These are phyloP conservation scores for Podarcis siculus DNA, from an alignment of 2,797 vertebrate genomes.

Conservation along the genomic window DNA sequence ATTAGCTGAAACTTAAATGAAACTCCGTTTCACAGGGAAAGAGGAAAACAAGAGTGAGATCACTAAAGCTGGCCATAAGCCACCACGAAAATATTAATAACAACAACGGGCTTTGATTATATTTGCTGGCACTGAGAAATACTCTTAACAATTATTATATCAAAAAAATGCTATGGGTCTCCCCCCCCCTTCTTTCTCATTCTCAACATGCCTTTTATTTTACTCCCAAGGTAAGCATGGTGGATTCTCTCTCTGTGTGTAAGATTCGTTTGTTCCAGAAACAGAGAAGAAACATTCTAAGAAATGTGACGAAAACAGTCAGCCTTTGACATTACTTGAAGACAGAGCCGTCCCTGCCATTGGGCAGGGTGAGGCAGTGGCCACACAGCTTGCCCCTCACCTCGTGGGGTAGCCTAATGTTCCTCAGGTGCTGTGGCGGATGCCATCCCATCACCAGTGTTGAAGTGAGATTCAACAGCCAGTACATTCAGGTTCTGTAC, in stretches of 20 bases:
- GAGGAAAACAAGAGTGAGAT: conserved; percentile 13
- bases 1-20: background rate
- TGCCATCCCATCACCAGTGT: no score
- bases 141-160: background rate
- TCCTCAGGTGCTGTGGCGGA: no score
- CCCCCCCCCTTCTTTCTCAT: conserved; percentile 20
- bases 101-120: conserved; percentile 30
- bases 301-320: conserved; percentile 27
- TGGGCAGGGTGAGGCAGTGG: no score
- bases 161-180: conserved; percentile 19
- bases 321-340: conserved; percentile 30
- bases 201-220: conserved; percentile 35
- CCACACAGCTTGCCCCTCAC: no score
- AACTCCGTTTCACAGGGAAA: conserved; percentile 7
- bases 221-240: background rate
- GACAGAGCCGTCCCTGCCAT: background rate
- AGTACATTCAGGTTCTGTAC: no score
- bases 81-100: background rate
- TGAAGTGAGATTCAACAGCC: no score
- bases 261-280: no score
- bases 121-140: background rate
- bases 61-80: conserved; percentile 11
- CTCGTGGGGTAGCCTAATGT: no score
- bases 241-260: no score
- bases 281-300: conserved; percentile 29